Evolutionary conservation across 2,888 invertebrate species (phyloP), one percentile per base, ranked within the genome.

Genomic region (Hylaea fasciaria): DNA sequence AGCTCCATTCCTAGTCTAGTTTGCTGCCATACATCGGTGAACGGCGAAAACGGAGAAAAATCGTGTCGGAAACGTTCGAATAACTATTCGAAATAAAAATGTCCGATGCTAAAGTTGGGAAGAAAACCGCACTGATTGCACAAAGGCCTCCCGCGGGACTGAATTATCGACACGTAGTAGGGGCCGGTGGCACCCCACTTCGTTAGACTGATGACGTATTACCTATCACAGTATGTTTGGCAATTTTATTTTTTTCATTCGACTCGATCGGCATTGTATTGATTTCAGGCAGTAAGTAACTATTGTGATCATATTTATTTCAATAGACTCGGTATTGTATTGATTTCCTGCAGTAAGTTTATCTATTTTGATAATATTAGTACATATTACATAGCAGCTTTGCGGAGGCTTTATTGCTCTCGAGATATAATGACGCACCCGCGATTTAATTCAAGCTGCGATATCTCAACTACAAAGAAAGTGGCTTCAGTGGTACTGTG

Each of bases 61-160:
- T 17, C 13, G 5, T 35, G 13, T 54, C 55, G 57, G 37, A 52
- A 67, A 53, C 53, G 48, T 64, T 63, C 49, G 40, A 60, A 73
- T 75, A 76, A 78, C 78, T 82, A 79, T 78, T 72, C 65, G 64
- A 77, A 74, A 79, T 77, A 82, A 83, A 81, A 81, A 74, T 72
- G 65, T 72, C 64, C 71, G 70, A 64, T 62, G 65, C 73, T 77
- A 71, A 74, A 72, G 75, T 81, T 80, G 75, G 77, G 83, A 89
- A 89, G 90, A 90, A 32, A 91, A 88, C 85, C 89, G 78, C 85
- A 78, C 86, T 91, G 91, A 91, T 91, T 91, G 89, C 86, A 91
- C 90, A 91, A 91, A 91, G 90, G 85, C 79, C 82, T 84, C 91
- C 85, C 88, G 74, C 65, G 89, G 82, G 89, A 85, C 77, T 72